Percentiles rank a stretch among this genome's conserved stretches.
phyloP scores from a whole-genome alignment of 2,888 invertebrate species.

The Diabrotica balteata region DNA sequence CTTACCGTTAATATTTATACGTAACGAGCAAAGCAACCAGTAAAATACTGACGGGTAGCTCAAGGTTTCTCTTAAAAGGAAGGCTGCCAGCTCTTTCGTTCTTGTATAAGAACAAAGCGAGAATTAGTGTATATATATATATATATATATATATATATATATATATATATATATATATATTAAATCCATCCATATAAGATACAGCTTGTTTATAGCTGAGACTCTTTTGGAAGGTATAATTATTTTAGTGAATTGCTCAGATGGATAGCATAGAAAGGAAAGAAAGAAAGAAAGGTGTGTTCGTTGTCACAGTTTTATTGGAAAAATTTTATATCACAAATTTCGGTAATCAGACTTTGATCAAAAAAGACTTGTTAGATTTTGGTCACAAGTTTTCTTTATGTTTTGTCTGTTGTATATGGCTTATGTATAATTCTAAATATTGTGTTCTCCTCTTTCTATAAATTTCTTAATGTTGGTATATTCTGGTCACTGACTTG shows the following conservation, averaged over 20 bases:
- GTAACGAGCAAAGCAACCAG: conserved; percentile 88
- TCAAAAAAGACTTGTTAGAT: conserved; percentile 96
- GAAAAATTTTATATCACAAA: conserved; percentile 97
- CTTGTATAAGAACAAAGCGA: conserved; percentile 87
- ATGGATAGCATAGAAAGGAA: conserved; percentile 99
- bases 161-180: conserved; percentile 93
- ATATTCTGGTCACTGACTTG: too few species aligned
- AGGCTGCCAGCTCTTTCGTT: conserved; percentile 94
- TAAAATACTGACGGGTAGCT: conserved; percentile 88
- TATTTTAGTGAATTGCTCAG: conserved; percentile 97
- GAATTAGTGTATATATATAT: too few species aligned
- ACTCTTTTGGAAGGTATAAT: conserved; percentile 84
- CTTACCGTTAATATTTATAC: conserved; percentile 92
- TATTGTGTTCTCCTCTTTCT: too few species aligned
- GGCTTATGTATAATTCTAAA: too few species aligned
- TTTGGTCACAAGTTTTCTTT: conserved; percentile 98
- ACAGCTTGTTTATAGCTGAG: conserved; percentile 89
- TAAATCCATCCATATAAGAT: conserved; percentile 88
- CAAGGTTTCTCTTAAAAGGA: conserved; percentile 93
- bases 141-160: conserved; percentile 96
- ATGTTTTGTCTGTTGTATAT: too few species aligned
- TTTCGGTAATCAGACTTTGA: conserved; percentile 92
- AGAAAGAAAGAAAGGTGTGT: conserved; percentile 98
- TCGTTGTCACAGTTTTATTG: conserved; percentile 88
- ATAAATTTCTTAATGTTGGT: too few species aligned